Evolutionary conservation across 2,113 vertebrate genomes (phyloP).

Genomic region (Drymodes brunneopygia): DNA sequence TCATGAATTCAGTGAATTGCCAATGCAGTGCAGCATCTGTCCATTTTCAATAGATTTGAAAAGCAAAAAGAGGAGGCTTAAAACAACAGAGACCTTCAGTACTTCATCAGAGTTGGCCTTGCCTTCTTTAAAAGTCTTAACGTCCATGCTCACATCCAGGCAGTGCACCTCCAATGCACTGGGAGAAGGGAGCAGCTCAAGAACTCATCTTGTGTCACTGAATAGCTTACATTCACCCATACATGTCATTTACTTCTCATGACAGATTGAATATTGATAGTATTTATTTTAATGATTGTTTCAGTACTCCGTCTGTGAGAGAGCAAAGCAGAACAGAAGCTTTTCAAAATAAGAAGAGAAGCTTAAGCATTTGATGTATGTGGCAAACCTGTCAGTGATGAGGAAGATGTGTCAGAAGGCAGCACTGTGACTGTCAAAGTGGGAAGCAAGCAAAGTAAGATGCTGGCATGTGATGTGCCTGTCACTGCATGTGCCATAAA

Average conservation of each 20-base stretch:
- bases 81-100: not conserved
- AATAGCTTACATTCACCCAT: not conserved
- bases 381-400: slow-evolving; percentile 37
- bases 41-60: not conserved
- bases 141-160: not conserved
- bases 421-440: slow-evolving; percentile 16
- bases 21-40: not conserved
- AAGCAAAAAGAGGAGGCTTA: not conserved
- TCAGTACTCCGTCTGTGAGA: slow-evolving; percentile 1
- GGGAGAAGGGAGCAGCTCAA: not conserved
- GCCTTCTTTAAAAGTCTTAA: not conserved
- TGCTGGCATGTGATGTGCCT: not conserved
- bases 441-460: not conserved
- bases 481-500: not conserved
- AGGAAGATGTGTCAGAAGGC: not conserved
- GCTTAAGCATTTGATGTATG: not conserved
- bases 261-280: slow-evolving; percentile 24
- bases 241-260: not conserved
- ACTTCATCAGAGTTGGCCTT: not conserved
- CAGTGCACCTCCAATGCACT: not conserved
- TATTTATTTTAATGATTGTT: slow-evolving; percentile 39
- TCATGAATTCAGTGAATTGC: not conserved
- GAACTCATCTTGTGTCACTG: not conserved
- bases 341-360: slow-evolving; percentile 36
- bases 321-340: slow-evolving; percentile 30